These are phyloP conservation scores for Petrocephalus schoutedeni DNA, from an alignment of 2,797 vertebrate species.

Conservation along the genomic window DNA sequence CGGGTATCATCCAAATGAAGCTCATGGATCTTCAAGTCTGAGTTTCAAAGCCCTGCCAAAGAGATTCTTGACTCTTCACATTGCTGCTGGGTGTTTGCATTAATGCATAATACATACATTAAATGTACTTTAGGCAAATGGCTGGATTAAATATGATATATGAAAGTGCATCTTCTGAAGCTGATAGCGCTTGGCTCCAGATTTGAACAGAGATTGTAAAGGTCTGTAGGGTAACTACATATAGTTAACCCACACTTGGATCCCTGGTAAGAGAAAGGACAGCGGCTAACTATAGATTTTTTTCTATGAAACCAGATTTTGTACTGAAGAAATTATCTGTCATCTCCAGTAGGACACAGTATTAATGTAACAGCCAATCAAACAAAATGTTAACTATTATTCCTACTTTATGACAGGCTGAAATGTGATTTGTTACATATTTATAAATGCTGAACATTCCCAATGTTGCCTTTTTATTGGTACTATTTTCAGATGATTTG, in stretches of 20 bases:
- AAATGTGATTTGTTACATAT: background rate
- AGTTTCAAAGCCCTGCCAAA: background rate
- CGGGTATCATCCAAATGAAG: background rate
- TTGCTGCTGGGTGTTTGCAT: background rate
- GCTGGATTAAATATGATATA: background rate
- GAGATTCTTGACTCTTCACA: background rate
- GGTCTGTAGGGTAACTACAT: background rate
- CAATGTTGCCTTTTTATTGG: slow-evolving; percentile 1
- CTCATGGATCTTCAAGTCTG: background rate
- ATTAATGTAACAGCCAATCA: background rate
- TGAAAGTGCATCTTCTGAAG: background rate
- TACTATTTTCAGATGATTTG: background rate
- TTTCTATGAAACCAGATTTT: background rate
- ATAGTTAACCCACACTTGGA: background rate
- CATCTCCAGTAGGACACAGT: background rate
- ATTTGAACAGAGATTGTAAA: background rate
- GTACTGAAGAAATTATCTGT: background rate
- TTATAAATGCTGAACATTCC: background rate
- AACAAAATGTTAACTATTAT: background rate
- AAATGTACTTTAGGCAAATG: background rate
- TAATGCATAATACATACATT: background rate
- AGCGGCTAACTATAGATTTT: background rate
- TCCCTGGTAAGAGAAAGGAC: background rate
- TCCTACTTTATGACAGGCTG: background rate
- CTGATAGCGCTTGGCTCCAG: background rate